Evolutionary conservation across 1,140 invertebrate genomes (phyloP), one percentile per base, ranked within the genome.

Genomic region (Trichoplusia ni): DNA sequence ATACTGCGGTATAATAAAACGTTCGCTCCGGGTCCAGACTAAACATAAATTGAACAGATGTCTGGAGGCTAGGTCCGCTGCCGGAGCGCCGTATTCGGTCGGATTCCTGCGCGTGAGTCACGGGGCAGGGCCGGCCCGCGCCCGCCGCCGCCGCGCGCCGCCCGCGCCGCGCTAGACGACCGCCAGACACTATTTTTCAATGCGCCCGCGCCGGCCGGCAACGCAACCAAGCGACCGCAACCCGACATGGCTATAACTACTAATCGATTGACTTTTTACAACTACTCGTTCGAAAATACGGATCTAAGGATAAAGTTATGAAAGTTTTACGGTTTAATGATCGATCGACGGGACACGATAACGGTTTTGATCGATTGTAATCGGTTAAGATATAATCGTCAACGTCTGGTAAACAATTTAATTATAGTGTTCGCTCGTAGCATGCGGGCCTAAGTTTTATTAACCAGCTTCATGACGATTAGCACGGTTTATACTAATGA

Each of bases 121-220:
- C 58, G 44, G 51, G 21, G 19, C 35, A 11, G 19, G 54, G 38
- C n/a, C n/a, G n/a, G 38, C 74, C 72, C 65, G 63, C 56, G 64
- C 72, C 46, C 84, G 82, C 84, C 14, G 13, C 33, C 1, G 38
- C 54, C 9, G 38, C 25, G 35, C 29, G 66, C 9, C 66, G 74
- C 81, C 47, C 25, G 29, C 33, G 44, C 21, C 31, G 54, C 67
- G 74, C 84, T 89, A 89, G 86, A 89, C 86, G 79, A 62, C 73
- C 65, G 51, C 66, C 82, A 89, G 86, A 89, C 85, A 77, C 77
- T 82, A 83, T 81, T 82, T 77, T 79, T 77, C 75, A 81, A 79
- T 69, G 35, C 62, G 65, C 63, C 68, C 59, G 49, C 56, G 61
- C 54, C 64, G 47, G 42, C 51, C 47, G 56, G 19, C 53, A 42